Base-by-base conservation (phyloP, 1,140 invertebrate species). In the Triops cancriformis region DNA sequence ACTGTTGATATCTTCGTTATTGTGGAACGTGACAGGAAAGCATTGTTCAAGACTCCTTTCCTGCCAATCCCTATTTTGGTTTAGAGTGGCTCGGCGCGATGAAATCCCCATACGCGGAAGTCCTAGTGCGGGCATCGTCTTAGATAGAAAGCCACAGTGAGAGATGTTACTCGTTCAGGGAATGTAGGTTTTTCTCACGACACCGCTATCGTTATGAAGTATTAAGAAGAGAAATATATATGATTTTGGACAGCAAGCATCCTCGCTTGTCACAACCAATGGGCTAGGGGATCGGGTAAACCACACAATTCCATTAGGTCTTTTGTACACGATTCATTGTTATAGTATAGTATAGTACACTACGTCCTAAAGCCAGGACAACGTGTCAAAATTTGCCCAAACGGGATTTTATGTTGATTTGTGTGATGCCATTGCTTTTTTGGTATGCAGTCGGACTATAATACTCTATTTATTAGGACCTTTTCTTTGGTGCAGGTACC, bases 181-280 rank as follows among this genome's bases (percentile, higher is more conserved):
- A 64, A 64, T 64, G n/a, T 64, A n/a, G 51, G 9, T 18, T 23
- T 23, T 64, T 64, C 51, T 64, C 5, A 14, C 10, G 51, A 5
- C 18, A 14, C 18, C 23, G 14, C 18, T 64, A 64, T 10, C 51
- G n/a, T 64, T 64, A 64, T 64, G 51, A 12, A 14, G 51, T 64
- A 64, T 64, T 64, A 64, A 64, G 51, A 64, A 64, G 51, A 64
- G 51, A 64, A 64, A 64, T n/a, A 23, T 9, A 64, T 64, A 64
- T 64, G 14, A 64, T 64, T 10, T 14, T 64, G 10, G 51, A 64
- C 51, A 23, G 51, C 51, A 64, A 64, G 51, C 51, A 14, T 64
- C 51, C 51, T 64, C 14, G 51, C 51, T 64, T 64, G 51, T 64
- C 51, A 23, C 14, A 64, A 9, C 51, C 51, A 64, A 64, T 64